Percentiles rank a stretch among this genome's conserved stretches.
Evolutionary conservation across 1,140 invertebrate genomes (phyloP).

Genomic region (Andricus grossulariae): DNA sequence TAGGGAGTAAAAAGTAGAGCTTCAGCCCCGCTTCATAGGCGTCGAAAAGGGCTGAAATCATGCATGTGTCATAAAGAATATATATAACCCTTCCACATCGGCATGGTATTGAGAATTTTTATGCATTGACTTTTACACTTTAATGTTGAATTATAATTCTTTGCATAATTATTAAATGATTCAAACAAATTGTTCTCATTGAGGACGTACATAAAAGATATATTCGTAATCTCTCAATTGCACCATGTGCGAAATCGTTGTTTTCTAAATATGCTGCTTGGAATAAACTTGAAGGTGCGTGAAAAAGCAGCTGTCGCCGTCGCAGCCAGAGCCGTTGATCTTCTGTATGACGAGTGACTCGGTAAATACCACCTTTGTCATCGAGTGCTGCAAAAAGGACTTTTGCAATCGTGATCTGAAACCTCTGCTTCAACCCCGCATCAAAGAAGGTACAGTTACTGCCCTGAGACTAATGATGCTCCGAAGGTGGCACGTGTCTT

Average conservation of each 20-base stretch:
- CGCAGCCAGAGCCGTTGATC: slow-evolving; percentile 74
- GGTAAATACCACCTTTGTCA: slow-evolving; percentile 78
- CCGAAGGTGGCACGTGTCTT: slow-evolving; percentile 60
- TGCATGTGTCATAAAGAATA: no score
- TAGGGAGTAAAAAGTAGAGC: no score
- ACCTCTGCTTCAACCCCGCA: slow-evolving; percentile 74
- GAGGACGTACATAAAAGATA: no score
- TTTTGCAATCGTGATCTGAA: slow-evolving; percentile 80
- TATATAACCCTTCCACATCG: no score
- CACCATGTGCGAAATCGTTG: slow-evolving; percentile 28
- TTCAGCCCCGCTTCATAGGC: no score
- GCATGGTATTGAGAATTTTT: no score
- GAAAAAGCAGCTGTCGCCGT: slow-evolving; percentile 70
- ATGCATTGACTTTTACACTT: no score
- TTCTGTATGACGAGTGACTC: slow-evolving; percentile 75
- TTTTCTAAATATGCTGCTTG: slow-evolving; percentile 66
- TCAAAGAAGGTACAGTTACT: slow-evolving; percentile 72
- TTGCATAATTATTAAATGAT: no score
- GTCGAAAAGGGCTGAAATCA: no score
- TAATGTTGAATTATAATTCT: no score
- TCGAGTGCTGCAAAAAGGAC: slow-evolving; percentile 82
- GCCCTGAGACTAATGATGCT: slow-evolving; percentile 62
- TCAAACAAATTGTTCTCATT: no score
- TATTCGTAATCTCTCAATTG: background rate
- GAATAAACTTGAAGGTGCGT: slow-evolving; percentile 75